phyloP scores from a whole-genome alignment of 2,113 vertebrate genomes.

The Ophthalmolycus amberensis region DNA sequence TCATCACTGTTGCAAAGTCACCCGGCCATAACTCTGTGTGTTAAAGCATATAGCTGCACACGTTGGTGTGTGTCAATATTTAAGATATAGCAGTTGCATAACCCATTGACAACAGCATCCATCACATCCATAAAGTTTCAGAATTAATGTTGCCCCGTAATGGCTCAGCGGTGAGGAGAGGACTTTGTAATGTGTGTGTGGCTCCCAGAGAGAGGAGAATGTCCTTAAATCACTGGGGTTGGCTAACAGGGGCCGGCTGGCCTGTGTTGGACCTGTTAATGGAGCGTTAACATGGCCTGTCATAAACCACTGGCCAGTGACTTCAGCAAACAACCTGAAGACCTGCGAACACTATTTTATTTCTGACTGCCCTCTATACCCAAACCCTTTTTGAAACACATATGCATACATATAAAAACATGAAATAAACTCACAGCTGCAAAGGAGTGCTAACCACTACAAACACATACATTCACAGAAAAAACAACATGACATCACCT shows the following conservation, averaged over 20 bases:
- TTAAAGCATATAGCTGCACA: neutral
- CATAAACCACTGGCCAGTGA: conserved; percentile 74
- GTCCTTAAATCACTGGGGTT: conserved; percentile 71
- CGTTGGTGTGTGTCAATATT: neutral
- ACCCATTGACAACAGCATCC: conserved; percentile 44
- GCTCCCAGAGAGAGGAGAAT: conserved; percentile 76
- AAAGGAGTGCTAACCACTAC: neutral
- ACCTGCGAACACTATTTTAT: conserved; percentile 39
- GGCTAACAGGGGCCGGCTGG: conserved; percentile 70
- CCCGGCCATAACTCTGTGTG: neutral
- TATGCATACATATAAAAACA: conserved; percentile 14
- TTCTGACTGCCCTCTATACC: conserved; percentile 32
- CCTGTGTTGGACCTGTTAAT: conserved; percentile 76
- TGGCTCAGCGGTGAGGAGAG: conserved; percentile 35
- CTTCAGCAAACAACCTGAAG: conserved; percentile 71
- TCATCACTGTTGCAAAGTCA: neutral
- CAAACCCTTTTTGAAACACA: conserved; percentile 25
- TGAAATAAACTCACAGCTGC: conserved; percentile 1
- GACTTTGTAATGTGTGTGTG: conserved; percentile 40
- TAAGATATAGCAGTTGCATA: conserved; percentile 33
- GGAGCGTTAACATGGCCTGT: conserved; percentile 77
- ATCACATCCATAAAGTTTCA: conserved; percentile 61
- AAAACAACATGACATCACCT: conserved; percentile 51
- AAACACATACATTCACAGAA: conserved; percentile 18
- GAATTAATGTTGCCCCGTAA: conserved; percentile 61